These are phyloP conservation scores for Sinocyclocheilus grahami DNA, from an alignment of 2,113 vertebrate species.

Conservation along the genomic window DNA sequence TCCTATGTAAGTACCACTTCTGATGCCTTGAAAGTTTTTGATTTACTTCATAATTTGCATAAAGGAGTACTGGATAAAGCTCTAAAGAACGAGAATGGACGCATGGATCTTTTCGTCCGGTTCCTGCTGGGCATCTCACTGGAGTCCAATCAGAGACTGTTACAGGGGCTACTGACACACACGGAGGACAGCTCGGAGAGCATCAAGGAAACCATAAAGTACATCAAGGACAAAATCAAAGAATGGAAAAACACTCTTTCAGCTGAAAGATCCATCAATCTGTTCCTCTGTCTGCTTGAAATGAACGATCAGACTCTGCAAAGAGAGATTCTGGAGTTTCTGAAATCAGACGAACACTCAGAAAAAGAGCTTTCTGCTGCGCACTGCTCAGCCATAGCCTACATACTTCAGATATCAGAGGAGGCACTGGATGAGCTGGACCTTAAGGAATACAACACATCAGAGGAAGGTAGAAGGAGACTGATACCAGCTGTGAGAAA, in stretches of 20 bases:
- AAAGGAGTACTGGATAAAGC: neutral
- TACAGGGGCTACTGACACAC: neutral
- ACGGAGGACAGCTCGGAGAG: neutral
- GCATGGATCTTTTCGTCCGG: no score
- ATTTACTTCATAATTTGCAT: no score
- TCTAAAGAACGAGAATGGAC: neutral
- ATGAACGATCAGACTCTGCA: neutral
- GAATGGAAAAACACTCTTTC: no score
- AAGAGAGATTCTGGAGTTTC: no score
- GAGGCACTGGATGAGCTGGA: constrained; percentile 17
- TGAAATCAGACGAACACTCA: no score
- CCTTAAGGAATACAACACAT: constrained; percentile 1
- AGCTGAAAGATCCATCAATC: no score
- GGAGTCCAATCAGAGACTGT: no score
- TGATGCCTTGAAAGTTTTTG: neutral
- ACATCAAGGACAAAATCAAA: constrained; percentile 1
- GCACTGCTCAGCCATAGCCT: neutral
- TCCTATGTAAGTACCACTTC: neutral
- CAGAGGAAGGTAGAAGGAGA: neutral
- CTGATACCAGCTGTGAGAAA: constrained; percentile 1
- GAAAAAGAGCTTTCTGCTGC: neutral
- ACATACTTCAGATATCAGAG: constrained; percentile 8
- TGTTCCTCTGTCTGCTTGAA: no score
- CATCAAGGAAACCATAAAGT: neutral
- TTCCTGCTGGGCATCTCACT: no score